phyloP scores from a whole-genome alignment of 1,140 invertebrate genomes.

The Tetragonula clypearis region DNA sequence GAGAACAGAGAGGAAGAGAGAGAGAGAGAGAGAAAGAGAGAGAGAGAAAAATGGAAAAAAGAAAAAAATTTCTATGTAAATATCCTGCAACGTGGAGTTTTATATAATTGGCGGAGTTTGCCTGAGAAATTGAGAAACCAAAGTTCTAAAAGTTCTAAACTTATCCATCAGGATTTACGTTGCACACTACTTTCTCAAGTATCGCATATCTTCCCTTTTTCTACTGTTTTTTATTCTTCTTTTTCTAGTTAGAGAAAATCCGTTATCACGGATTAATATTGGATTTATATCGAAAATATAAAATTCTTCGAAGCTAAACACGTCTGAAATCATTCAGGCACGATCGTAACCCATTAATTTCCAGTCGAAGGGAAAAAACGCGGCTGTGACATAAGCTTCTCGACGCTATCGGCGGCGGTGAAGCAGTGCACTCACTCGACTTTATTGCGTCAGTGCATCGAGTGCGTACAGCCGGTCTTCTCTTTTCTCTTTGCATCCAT shows the following conservation, averaged over 20 bases:
- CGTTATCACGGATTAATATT: background rate
- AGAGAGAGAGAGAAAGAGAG: too few relatives aligned
- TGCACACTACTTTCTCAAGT: too few relatives aligned
- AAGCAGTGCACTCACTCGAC: background rate
- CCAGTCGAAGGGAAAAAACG: background rate
- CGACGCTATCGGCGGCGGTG: constrained; percentile 13
- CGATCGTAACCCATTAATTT: constrained; percentile 10
- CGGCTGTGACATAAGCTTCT: constrained; percentile 25
- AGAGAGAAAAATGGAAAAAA: too few relatives aligned
- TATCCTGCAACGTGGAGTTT: too few relatives aligned
- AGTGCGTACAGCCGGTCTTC: background rate
- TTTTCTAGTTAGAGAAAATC: background rate
- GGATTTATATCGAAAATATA: background rate
- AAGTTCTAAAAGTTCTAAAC: background rate
- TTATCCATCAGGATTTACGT: too few relatives aligned
- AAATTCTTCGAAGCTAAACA: background rate
- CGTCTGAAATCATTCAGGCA: background rate
- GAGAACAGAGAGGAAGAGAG: too few relatives aligned
- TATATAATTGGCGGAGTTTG: too few relatives aligned
- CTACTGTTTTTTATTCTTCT: too few relatives aligned
- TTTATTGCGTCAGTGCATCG: constrained; percentile 41
- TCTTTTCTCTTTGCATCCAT: background rate
- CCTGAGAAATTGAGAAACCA: background rate
- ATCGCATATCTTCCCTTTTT: too few relatives aligned
- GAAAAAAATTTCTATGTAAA: too few relatives aligned